Percentiles rank a stretch among this genome's conserved stretches.
Conservation (phyloP, 2,888 invertebrate species). For the Agriopis marginaria region DNA sequence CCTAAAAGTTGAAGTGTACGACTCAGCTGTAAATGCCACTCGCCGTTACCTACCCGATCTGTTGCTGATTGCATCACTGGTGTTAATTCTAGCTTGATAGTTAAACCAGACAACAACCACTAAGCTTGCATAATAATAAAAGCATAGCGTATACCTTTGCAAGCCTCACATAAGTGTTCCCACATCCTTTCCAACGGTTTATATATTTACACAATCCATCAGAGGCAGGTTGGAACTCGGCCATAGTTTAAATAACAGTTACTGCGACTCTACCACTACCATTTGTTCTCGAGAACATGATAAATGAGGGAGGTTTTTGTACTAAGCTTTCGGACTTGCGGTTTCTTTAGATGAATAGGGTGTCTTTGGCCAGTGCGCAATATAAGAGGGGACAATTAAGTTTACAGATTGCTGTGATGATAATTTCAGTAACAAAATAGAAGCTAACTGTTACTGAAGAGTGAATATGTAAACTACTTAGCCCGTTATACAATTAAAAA, state of each 20-base stretch:
- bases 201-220: slow-evolving; percentile 65
- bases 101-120: too few relatives aligned
- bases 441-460: too few relatives aligned
- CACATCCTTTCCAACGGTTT: slow-evolving; percentile 44
- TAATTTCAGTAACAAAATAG: neutral
- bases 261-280: slow-evolving; percentile 45
- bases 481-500: too few relatives aligned
- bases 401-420: neutral
- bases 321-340: slow-evolving; percentile 34
- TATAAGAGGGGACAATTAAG: slow-evolving; percentile 25
- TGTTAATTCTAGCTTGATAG: too few relatives aligned
- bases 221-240: slow-evolving; percentile 39
- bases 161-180: neutral
- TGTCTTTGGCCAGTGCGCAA: slow-evolving; percentile 18
- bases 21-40: too few relatives aligned
- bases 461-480: too few relatives aligned
- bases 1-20: too few relatives aligned
- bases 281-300: slow-evolving; percentile 51
- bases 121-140: too few relatives aligned
- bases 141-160: too few relatives aligned
- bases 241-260: slow-evolving; percentile 4
- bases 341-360: slow-evolving; percentile 40
- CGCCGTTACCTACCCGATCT: too few relatives aligned
- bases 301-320: slow-evolving; percentile 50
- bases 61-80: too few relatives aligned